These are phyloP conservation scores for Helleia helle DNA, from an alignment of 2,888 invertebrate species.

Conservation along the genomic window DNA sequence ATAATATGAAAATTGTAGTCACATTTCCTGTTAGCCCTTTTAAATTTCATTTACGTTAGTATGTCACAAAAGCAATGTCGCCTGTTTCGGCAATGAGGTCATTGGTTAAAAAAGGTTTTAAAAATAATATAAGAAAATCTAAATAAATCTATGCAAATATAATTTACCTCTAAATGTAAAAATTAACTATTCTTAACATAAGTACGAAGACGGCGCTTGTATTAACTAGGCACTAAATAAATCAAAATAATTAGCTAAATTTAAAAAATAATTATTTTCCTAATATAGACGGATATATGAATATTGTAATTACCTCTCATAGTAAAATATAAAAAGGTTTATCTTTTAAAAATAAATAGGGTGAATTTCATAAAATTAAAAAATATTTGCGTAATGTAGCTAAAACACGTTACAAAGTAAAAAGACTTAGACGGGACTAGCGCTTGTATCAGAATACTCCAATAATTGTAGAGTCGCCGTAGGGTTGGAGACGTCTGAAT, in stretches of 20 bases:
- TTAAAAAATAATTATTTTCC: slow-evolving; percentile 5
- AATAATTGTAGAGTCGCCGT: slow-evolving; percentile 8
- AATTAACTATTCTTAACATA: slow-evolving; percentile 15
- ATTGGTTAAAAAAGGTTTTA: not conserved
- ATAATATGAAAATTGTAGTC: not conserved
- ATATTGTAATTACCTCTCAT: not conserved
- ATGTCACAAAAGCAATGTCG: not conserved
- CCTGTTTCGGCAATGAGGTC: not conserved
- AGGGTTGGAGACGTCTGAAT: slow-evolving; percentile 21
- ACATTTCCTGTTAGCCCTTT: not conserved
- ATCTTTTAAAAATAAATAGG: slow-evolving; percentile 21
- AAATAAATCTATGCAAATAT: not conserved
- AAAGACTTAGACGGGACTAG: slow-evolving; percentile 48
- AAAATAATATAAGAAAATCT: not conserved
- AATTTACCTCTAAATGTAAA: not conserved
- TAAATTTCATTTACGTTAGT: not conserved
- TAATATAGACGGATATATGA: slow-evolving; percentile 7
- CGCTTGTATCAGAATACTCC: slow-evolving; percentile 28
- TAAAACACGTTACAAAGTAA: slow-evolving; percentile 27
- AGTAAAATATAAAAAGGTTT: not conserved
- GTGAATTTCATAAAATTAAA: slow-evolving; percentile 22
- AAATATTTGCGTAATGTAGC: slow-evolving; percentile 24
- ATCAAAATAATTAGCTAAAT: slow-evolving; percentile 6
- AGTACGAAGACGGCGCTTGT: slow-evolving; percentile 22
- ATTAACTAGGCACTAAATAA: slow-evolving; percentile 4